Conservation (phyloP, 2,888 invertebrate species). For the Drosophila fulvimacula region DNA sequence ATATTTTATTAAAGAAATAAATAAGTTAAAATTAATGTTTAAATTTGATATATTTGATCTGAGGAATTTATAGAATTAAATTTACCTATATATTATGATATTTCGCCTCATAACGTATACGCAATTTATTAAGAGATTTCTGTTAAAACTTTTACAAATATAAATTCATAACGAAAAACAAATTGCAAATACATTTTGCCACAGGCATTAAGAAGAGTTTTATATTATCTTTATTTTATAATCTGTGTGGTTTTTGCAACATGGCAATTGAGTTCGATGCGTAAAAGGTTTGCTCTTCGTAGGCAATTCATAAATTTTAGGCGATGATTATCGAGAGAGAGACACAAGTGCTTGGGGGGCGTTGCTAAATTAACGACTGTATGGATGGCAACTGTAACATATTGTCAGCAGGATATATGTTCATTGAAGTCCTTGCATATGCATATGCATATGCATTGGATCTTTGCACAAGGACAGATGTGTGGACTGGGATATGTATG, state of each 20-base stretch:
- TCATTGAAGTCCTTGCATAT: slow-evolving; percentile 35
- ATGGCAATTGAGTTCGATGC: neutral
- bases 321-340: slow-evolving; percentile 73
- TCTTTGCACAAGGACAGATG: slow-evolving; percentile 31
- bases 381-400: slow-evolving; percentile 48
- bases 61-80: too few species aligned
- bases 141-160: neutral
- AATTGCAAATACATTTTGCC: neutral
- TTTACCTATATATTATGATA: neutral
- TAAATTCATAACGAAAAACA: slow-evolving; percentile 8
- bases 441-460: slow-evolving; percentile 46
- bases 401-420: slow-evolving; percentile 23
- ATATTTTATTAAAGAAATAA: too few species aligned
- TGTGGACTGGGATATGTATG: slow-evolving; percentile 7
- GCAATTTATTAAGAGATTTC: neutral
- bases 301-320: slow-evolving; percentile 76
- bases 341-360: slow-evolving; percentile 42
- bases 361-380: slow-evolving; percentile 58
- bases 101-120: neutral
- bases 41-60: too few species aligned
- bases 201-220: neutral
- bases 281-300: slow-evolving; percentile 2
- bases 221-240: neutral
- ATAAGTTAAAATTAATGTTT: too few species aligned
- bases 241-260: neutral